phyloP scores from a whole-genome alignment of 2,888 invertebrate genomes.

The Reticulitermes lucifugus region DNA sequence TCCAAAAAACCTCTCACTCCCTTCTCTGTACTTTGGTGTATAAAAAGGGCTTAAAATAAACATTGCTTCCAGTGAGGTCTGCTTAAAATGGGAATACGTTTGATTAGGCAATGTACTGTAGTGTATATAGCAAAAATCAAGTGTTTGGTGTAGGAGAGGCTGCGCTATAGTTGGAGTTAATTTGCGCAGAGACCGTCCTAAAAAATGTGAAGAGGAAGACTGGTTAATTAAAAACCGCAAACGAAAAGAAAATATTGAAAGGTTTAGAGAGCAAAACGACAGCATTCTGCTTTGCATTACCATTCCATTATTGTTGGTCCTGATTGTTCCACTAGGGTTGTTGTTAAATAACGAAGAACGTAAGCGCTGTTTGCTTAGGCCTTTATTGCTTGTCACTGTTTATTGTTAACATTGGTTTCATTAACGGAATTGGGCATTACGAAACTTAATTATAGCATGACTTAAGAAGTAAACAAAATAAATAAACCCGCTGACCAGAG shows the following conservation, averaged over 20 bases:
- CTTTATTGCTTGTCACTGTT: neutral
- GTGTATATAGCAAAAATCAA: conserved; percentile 42
- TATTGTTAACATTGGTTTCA: neutral
- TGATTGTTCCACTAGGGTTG: neutral
- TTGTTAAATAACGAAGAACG: conserved; percentile 6
- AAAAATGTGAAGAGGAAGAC: conserved; percentile 28
- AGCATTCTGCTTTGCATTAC: neutral
- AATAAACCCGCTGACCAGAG: no score
- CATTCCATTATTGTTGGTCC: conserved; percentile 25
- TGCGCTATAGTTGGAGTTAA: conserved; percentile 37
- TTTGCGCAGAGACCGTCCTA: conserved; percentile 44
- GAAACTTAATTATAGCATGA: neutral
- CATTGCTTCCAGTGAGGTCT: conserved; percentile 49
- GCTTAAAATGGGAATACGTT: conserved; percentile 51
- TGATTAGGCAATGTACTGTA: conserved; percentile 50
- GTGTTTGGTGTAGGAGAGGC: conserved; percentile 33
- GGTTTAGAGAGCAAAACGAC: conserved; percentile 31
- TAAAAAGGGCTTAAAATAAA: conserved; percentile 52
- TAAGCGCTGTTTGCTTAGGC: neutral
- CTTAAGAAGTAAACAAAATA: no score
- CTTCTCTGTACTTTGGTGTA: conserved; percentile 24
- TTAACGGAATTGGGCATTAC: neutral
- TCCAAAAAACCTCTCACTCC: conserved; percentile 26
- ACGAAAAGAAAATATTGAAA: conserved; percentile 50
- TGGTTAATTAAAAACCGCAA: conserved; percentile 49